Conservation (phyloP, 2,888 invertebrate genomes). For the Drymonia ruficornis region DNA sequence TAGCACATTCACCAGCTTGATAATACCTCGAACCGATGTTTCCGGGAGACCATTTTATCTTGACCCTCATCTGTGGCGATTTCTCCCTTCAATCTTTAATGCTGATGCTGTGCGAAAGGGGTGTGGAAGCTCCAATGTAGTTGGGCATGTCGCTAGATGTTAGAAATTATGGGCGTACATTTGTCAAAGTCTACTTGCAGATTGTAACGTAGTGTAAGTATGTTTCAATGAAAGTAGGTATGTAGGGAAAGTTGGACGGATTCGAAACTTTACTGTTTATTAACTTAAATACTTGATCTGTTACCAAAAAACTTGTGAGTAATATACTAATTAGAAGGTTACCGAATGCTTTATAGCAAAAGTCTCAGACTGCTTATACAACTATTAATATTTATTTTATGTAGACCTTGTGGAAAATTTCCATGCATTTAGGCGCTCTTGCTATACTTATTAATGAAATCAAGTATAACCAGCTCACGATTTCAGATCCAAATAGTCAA, state of each 20-base stretch:
- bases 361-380: too few relatives aligned
- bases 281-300: too few relatives aligned
- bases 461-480: too few relatives aligned
- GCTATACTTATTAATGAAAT: too few relatives aligned
- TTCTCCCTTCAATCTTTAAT: slow-evolving; percentile 20
- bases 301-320: too few relatives aligned
- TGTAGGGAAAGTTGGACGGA: slow-evolving; percentile 7
- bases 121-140: slow-evolving; percentile 41
- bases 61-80: slow-evolving; percentile 40
- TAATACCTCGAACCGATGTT: slow-evolving; percentile 67
- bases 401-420: too few relatives aligned
- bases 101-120: slow-evolving; percentile 16
- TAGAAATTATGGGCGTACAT: slow-evolving; percentile 67
- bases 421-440: too few relatives aligned
- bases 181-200: slow-evolving; percentile 73
- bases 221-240: slow-evolving; percentile 26
- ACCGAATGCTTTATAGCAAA: too few relatives aligned
- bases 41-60: slow-evolving; percentile 44
- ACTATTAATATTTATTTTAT: too few relatives aligned
- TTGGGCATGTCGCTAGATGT: slow-evolving; percentile 50
- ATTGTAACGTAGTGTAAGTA: slow-evolving; percentile 44
- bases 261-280: slow-evolving; percentile 10
- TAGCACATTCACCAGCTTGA: slow-evolving; percentile 68
- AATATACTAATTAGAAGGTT: too few relatives aligned
- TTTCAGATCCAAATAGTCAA: too few relatives aligned